Base-by-base conservation (phyloP, 2,888 invertebrate species). In the Cephus rjabovi region DNA sequence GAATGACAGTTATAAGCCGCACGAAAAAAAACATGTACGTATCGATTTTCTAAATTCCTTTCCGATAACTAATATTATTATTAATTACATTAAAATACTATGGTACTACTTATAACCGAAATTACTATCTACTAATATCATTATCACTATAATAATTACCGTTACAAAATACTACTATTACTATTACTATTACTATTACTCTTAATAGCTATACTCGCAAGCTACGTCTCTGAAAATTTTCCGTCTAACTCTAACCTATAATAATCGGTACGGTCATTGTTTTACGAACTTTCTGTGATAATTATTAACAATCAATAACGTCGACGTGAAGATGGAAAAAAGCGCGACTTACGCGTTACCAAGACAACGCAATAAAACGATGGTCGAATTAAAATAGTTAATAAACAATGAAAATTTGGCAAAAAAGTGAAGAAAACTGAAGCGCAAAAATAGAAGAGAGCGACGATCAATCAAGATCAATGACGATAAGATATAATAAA, bases 231-330 rank as follows among this genome's bases (percentile, higher is more conserved):
- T 75, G 40, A 78, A 79, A 83, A 80, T 82, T 84, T 76, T 83
- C 81, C 83, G 84, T 83, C 84, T 82, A 80, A 74, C 77, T 4
- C 74, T 76, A 74, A 79, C 69, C 74, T 80, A 85, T 81, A 81
- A 82, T 84, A 83, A 86, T 85, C 83, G 84, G 88, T 88, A 88
- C 88, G 86, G 86, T 87, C 87, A 88, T 90, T 90, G 87, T 89
- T 91, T 91, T 90, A 90, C 85, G 87, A 91, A 91, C 90, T 90
- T 91, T 91, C 91, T 91, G 91, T 91, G 91, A 91, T 91, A 91
- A 91, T 91, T 91, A 91, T 91, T 91, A 91, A 91, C 91, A 91
- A 91, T 91, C 91, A 91, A 89, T 89, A 87, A 90, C 83, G 87
- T 86, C 82, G 81, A 86, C 80, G 78, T 82, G 74, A 56, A 80